phyloP scores from a whole-genome alignment of 2,888 invertebrate species.

The Scrobipalpa atriplicella region DNA sequence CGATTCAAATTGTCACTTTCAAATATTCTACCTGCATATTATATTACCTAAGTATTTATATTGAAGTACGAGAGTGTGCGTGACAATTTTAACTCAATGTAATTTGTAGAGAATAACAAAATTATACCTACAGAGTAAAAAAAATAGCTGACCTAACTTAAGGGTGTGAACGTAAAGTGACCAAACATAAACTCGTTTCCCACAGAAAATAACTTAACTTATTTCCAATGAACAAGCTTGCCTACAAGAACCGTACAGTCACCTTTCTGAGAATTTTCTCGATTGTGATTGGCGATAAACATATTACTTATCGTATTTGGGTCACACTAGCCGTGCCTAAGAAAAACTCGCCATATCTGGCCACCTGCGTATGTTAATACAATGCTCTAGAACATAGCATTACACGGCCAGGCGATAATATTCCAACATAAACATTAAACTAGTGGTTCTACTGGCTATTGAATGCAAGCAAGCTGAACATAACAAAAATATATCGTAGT shows the following conservation, averaged over 20 bases:
- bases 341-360: slow-evolving; percentile 31
- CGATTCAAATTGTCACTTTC: too few species aligned
- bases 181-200: too few species aligned
- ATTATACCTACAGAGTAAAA: too few species aligned
- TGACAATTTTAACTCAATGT: too few species aligned
- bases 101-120: too few species aligned
- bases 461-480: neutral
- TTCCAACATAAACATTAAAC: slow-evolving; percentile 19
- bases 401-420: slow-evolving; percentile 17
- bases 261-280: slow-evolving; percentile 33
- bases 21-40: too few species aligned
- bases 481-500: slow-evolving; percentile 7
- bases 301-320: slow-evolving; percentile 33
- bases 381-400: slow-evolving; percentile 16
- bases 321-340: slow-evolving; percentile 28
- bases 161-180: too few species aligned
- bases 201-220: neutral
- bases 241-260: slow-evolving; percentile 26
- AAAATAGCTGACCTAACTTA: too few species aligned
- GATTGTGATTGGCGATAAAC: slow-evolving; percentile 33
- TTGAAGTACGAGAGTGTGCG: too few species aligned
- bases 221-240: slow-evolving; percentile 23
- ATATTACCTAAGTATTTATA: too few species aligned
- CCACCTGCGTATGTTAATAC: slow-evolving; percentile 34
- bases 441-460: neutral